Base-by-base conservation (phyloP, 35 echinoderm and acorn worm species). In the Heliocidaris erythrogramma region DNA sequence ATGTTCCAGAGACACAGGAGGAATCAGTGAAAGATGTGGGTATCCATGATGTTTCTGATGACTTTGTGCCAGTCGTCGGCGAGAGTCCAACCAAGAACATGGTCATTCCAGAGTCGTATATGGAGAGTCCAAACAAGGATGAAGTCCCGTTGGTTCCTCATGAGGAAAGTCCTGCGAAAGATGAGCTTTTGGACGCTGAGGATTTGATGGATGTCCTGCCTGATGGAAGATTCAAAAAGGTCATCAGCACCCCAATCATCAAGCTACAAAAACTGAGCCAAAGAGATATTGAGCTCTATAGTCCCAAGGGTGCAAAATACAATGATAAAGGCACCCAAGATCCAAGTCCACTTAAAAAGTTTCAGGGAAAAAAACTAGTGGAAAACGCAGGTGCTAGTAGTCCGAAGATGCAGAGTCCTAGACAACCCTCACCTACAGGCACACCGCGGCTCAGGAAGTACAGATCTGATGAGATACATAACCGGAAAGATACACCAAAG, bases 381-480 rank as follows among this genome's bases (percentile, higher is more conserved):
- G 93, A 61, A 35, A 53, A 91, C n/a, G 5, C 84, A 59, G 96
- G 95, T 35, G 85, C 90, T 50, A 24, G 56, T 49, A 53, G 21
- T n/a, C 32, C 31, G 52, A 88, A 49, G 30, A 84, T 71, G 93
- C 53, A 94, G 31, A 32, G 85, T 29, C 85, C n/a, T 21, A n/a
- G n/a, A n/a, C n/a, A 86, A 29, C 29, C 85, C 31, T 29, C 85
- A 21, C 93, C 95, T 30, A 21, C 85, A 27, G 96, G 93, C 17
- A 95, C 96, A 0, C 94, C 96, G 16, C 61, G 97, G 78, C 95
- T 96, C 86, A 90, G 95, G 32, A 88, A 93, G 30, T 94, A 95
- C 88, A 95, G 92, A n/a, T 96, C 97, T 14, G 97, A 96, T 47
- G 97, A 98, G 84, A 93, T 95, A 18, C 69, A 90, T 29, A 94